phyloP scores from a whole-genome alignment of 2,113 vertebrate species.

The Rhea americana region DNA sequence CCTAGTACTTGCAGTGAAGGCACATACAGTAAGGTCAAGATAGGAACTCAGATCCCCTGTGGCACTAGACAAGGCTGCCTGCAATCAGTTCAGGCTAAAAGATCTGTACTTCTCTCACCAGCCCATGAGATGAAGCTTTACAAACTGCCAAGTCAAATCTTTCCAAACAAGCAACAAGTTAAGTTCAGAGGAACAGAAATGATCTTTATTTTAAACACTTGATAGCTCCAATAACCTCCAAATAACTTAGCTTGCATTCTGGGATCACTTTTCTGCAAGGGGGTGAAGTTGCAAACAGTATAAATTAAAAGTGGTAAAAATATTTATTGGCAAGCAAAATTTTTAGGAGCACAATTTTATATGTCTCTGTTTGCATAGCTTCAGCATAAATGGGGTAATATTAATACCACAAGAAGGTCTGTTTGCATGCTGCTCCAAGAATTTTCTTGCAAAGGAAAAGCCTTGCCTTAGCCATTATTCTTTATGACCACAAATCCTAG shows the following conservation, averaged over 20 bases:
- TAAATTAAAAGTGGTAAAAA: conserved; percentile 44
- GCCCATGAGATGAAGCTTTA: neutral
- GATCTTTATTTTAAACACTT: neutral
- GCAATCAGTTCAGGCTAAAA: neutral
- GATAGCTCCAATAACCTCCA: neutral
- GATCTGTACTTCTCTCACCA: neutral
- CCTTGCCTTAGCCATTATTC: conserved; percentile 6
- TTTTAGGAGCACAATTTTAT: conserved; percentile 69
- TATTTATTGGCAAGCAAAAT: conserved; percentile 55
- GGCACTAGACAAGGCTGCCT: neutral
- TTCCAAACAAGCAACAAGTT: neutral
- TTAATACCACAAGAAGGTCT: conserved; percentile 68
- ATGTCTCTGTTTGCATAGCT: conserved; percentile 67
- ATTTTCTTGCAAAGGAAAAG: conserved; percentile 44
- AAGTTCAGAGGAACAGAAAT: neutral
- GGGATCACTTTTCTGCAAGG: neutral
- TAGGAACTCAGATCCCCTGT: neutral
- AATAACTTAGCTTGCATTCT: neutral
- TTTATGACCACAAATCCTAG: conserved; percentile 13
- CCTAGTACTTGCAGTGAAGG: neutral
- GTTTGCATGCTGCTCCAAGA: conserved; percentile 69
- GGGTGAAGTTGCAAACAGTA: neutral
- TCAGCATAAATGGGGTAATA: conserved; percentile 61
- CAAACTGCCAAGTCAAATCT: neutral
- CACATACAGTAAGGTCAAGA: neutral